Evolutionary conservation across 2,113 vertebrate genomes (phyloP).

Genomic region (Sylvia atricapilla): DNA sequence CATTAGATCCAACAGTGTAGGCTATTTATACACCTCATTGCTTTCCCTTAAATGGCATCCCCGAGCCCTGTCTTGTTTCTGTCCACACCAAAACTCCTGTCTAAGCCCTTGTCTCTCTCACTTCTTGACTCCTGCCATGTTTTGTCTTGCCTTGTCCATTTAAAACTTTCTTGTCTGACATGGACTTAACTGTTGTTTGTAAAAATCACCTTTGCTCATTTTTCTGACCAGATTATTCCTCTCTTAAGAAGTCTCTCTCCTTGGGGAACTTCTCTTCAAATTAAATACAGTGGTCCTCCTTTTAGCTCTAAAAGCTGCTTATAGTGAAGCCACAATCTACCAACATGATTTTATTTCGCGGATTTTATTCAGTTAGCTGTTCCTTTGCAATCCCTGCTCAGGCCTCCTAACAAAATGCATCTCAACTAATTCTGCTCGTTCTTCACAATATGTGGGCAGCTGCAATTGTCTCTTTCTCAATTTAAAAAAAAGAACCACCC

Average conservation of each 20-base stretch:
- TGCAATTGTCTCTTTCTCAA: neutral
- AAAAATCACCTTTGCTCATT: neutral
- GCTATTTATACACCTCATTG: constrained; percentile 36
- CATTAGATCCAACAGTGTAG: neutral
- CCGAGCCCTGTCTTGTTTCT: neutral
- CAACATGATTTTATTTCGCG: neutral
- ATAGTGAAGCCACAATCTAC: neutral
- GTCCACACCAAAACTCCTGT: neutral
- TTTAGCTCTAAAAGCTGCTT: neutral
- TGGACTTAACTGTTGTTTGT: neutral
- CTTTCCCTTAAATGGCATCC: constrained; percentile 26
- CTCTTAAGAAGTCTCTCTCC: neutral
- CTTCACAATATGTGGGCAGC: neutral
- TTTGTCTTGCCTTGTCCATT: neutral
- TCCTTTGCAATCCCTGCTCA: neutral
- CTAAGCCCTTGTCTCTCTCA: neutral
- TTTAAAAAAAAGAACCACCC: neutral
- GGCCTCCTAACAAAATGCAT: neutral
- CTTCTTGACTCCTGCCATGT: neutral
- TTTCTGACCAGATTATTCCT: neutral
- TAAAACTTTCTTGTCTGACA: neutral
- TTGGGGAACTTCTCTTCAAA: neutral
- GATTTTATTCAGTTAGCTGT: neutral
- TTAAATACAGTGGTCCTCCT: neutral
- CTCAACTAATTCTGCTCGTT: neutral